These are phyloP conservation scores for Thysanoteuthis rhombus DNA, from an alignment of 2,888 invertebrate genomes.

Conservation along the genomic window DNA sequence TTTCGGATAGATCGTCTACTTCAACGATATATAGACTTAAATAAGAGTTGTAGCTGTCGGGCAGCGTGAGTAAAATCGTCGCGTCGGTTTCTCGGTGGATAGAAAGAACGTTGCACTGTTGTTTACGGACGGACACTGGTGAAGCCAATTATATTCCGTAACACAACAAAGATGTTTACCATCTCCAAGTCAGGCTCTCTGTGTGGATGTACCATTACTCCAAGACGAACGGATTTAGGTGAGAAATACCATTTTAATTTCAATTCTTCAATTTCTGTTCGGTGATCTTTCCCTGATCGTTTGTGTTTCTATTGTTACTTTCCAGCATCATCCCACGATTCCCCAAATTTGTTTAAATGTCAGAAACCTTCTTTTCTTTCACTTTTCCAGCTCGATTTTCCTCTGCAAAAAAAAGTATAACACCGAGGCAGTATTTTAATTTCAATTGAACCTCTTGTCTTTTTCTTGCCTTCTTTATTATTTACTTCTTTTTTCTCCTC, in stretches of 20 bases:
- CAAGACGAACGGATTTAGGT: not conserved
- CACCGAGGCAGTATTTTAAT: too few relatives aligned
- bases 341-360: not conserved
- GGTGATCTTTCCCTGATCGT: too few relatives aligned
- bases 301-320: not conserved
- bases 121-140: not conserved
- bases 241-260: not conserved
- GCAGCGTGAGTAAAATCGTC: not conserved
- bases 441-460: too few relatives aligned
- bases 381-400: not conserved
- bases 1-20: not conserved
- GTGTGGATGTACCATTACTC: not conserved
- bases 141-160: not conserved
- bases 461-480: too few relatives aligned
- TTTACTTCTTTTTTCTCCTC: too few relatives aligned
- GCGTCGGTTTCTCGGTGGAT: not conserved
- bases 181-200: not conserved
- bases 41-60: not conserved
- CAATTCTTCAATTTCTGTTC: too few relatives aligned
- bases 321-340: not conserved
- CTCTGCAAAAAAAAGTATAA: too few relatives aligned
- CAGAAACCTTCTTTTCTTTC: not conserved
- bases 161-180: slow-evolving; percentile 12
- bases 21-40: not conserved
- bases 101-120: not conserved